phyloP scores from a whole-genome alignment of 1,140 invertebrate genomes.

The Cryptotermes secundus region DNA sequence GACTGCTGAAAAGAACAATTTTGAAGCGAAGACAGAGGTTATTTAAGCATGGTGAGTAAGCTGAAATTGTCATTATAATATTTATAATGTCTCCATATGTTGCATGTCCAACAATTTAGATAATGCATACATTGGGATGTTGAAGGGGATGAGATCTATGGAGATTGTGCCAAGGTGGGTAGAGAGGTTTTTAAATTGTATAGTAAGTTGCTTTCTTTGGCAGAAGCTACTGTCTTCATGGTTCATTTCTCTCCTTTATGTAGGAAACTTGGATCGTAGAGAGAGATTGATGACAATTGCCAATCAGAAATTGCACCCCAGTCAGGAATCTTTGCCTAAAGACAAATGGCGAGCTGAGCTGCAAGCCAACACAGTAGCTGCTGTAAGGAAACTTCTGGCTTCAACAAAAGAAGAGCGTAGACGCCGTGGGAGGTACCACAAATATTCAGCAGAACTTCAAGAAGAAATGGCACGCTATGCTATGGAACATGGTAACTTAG shows the following conservation, averaged over 20 bases:
- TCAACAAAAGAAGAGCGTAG: slow-evolving; percentile 44
- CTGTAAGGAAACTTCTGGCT: slow-evolving; percentile 43
- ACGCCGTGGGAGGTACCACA: slow-evolving; percentile 46
- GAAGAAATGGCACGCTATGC: slow-evolving; percentile 46
- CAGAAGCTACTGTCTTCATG: neutral
- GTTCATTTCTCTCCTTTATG: slow-evolving; percentile 1
- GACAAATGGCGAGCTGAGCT: slow-evolving; percentile 25
- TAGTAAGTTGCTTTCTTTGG: neutral
- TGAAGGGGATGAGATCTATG: slow-evolving; percentile 1
- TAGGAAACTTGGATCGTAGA: slow-evolving; percentile 15
- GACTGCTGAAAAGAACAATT: neutral
- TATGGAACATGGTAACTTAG: slow-evolving; percentile 42
- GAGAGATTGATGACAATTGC: neutral
- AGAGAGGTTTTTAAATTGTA: neutral
- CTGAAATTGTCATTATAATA: neutral
- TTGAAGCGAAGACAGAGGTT: slow-evolving; percentile 14
- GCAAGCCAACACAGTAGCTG: slow-evolving; percentile 40
- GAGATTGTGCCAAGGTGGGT: slow-evolving; percentile 7
- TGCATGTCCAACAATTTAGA: neutral
- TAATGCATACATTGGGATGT: neutral
- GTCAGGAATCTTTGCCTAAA: neutral
- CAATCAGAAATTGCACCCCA: neutral
- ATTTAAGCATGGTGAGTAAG: neutral
- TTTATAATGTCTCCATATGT: neutral
- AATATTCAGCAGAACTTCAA: slow-evolving; percentile 45